Evolutionary conservation across 2,888 invertebrate species (phyloP).

Genomic region (Linnaemya vulpina): DNA sequence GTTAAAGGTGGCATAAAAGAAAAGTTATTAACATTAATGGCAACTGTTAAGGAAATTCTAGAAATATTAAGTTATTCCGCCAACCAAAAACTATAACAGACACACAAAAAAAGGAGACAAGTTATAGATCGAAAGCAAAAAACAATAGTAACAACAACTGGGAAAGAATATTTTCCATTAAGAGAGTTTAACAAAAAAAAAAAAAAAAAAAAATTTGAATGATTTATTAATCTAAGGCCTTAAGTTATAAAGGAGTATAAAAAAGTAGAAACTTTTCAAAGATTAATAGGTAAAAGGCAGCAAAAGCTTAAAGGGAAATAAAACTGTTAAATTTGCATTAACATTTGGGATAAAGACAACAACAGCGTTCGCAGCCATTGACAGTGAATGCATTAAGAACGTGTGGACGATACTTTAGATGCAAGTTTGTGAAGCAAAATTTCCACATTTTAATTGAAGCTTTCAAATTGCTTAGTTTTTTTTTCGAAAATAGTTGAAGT

Average conservation of each 20-base stretch:
- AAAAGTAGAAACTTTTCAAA: neutral
- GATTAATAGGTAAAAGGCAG: slow-evolving; percentile 12
- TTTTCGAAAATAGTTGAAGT: too few species aligned
- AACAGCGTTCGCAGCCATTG: neutral
- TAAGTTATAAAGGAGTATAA: neutral
- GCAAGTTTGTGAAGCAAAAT: neutral
- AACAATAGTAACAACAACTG: neutral
- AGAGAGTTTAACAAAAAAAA: neutral
- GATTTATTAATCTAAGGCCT: slow-evolving; percentile 36
- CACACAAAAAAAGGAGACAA: slow-evolving; percentile 16
- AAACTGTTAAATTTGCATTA: slow-evolving; percentile 22
- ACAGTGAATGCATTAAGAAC: neutral
- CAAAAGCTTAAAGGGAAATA: slow-evolving; percentile 18
- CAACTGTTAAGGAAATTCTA: slow-evolving; percentile 22
- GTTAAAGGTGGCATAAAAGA: slow-evolving; percentile 65
- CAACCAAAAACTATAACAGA: slow-evolving; percentile 3
- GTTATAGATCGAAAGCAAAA: slow-evolving; percentile 17
- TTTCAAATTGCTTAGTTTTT: too few species aligned
- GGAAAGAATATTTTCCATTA: slow-evolving; percentile 2
- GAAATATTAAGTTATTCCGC: slow-evolving; percentile 49
- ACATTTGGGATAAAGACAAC: slow-evolving; percentile 22
- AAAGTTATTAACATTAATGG: slow-evolving; percentile 65
- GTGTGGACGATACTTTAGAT: neutral
- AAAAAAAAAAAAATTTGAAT: slow-evolving; percentile 15
- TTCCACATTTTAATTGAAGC: neutral